Conservation (phyloP, 1,140 invertebrate species). For the Dreissena rostriformis region DNA sequence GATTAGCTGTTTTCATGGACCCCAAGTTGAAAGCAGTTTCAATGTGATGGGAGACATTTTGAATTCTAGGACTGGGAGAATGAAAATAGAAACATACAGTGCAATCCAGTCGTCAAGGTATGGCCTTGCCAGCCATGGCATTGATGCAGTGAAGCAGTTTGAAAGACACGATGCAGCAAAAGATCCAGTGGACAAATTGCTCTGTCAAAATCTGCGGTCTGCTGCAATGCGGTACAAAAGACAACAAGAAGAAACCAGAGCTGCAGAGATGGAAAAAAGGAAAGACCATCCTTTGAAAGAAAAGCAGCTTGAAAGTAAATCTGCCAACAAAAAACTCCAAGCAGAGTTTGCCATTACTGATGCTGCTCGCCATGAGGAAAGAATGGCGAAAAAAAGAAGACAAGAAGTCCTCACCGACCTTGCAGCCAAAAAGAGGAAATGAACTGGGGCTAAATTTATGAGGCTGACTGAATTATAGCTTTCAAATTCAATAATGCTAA, state of each 20-base stretch:
- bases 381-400: background rate
- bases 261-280: background rate
- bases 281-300: no score
- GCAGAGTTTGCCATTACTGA: background rate
- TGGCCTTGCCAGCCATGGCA: background rate
- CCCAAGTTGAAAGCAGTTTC: background rate
- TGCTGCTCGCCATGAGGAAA: background rate
- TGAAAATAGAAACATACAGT: background rate
- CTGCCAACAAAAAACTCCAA: background rate
- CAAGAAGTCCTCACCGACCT: background rate
- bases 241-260: background rate
- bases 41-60: slow-evolving; percentile 15
- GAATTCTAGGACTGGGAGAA: background rate
- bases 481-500: no score
- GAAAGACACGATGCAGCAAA: background rate
- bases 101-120: slow-evolving; percentile 6
- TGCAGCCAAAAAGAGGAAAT: background rate
- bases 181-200: background rate
- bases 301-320: no score
- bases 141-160: background rate
- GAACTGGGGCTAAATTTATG: no score
- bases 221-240: background rate
- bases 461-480: no score
- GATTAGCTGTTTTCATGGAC: background rate
- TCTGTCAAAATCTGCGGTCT: background rate